A percentile compares a stretch with the other conserved stretches of the same genome.
phyloP scores from a whole-genome alignment of 2,888 invertebrate species.

The Syrphus vitripennis region DNA sequence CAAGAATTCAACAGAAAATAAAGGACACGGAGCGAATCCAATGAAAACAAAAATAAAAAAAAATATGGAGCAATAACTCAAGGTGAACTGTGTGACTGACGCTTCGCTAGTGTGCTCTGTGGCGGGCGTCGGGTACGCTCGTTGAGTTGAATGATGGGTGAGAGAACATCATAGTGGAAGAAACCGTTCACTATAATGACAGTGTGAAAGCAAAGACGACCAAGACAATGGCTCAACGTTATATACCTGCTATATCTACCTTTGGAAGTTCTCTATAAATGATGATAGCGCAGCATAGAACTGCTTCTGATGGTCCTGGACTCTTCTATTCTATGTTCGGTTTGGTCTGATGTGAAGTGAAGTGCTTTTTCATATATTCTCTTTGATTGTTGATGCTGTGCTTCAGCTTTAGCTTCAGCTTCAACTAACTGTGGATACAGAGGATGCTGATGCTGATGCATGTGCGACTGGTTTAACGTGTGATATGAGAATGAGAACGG shows the following conservation, averaged over 20 bases:
- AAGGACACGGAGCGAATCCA: slow-evolving; percentile 56
- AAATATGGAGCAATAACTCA: slow-evolving; percentile 72
- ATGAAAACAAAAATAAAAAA: slow-evolving; percentile 69
- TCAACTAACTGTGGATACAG: not conserved
- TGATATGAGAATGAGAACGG: slow-evolving; percentile 52
- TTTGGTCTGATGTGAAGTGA: slow-evolving; percentile 13
- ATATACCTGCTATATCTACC: slow-evolving; percentile 25
- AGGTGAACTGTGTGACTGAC: slow-evolving; percentile 71
- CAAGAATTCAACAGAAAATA: slow-evolving; percentile 33
- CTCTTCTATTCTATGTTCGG: not conserved
- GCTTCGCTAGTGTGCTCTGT: not conserved
- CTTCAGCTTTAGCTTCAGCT: slow-evolving; percentile 42
- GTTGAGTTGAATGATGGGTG: not conserved
- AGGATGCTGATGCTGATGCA: not conserved
- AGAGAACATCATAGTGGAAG: slow-evolving; percentile 5
- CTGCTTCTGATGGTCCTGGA: slow-evolving; percentile 39
- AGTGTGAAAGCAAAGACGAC: slow-evolving; percentile 17
- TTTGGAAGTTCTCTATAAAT: slow-evolving; percentile 27
- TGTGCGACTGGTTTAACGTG: slow-evolving; percentile 44
- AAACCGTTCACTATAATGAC: slow-evolving; percentile 16
- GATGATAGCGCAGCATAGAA: slow-evolving; percentile 38
- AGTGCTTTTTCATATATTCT: slow-evolving; percentile 64
- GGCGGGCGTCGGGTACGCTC: not conserved
- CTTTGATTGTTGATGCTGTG: slow-evolving; percentile 63
- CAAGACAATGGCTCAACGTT: slow-evolving; percentile 5